Percentiles rank a stretch among this genome's conserved stretches.
phyloP scores from a whole-genome alignment of 2,797 vertebrate species.

The Brachyalestes nurse region DNA sequence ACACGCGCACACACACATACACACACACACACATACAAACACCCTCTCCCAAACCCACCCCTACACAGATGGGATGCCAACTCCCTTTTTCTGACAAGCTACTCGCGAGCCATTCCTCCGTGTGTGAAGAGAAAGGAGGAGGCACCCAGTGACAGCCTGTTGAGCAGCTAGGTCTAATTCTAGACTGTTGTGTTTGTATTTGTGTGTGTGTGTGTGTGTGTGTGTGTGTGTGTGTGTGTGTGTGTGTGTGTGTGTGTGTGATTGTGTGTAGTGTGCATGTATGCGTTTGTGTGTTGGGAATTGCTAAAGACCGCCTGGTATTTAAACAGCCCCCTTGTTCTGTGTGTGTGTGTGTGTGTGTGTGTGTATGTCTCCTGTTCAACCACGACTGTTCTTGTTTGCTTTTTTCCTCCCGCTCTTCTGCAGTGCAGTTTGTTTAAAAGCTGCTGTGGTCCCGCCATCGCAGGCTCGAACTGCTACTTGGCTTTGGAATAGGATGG shows the following conservation, averaged over 20 bases:
- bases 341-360: background rate
- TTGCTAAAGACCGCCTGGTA: conserved; percentile 31
- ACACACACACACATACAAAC: background rate
- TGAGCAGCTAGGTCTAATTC: conserved; percentile 27
- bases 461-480: conserved; percentile 32
- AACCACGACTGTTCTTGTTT: conserved; percentile 44
- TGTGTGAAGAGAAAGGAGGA: conserved; percentile 16
- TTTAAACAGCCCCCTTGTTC: conserved; percentile 41
- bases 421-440: conserved; percentile 36
- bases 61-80: conserved; percentile 52
- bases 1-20: background rate
- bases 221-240: background rate
- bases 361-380: conserved; percentile 33
- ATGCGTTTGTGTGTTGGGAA: background rate
- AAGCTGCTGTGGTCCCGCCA: conserved; percentile 44
- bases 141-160: conserved; percentile 38
- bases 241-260: conserved; percentile 14
- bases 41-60: background rate
- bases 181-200: conserved; percentile 33
- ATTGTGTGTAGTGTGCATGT: conserved; percentile 16
- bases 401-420: conserved; percentile 19
- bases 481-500: conserved; percentile 41
- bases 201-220: conserved; percentile 23
- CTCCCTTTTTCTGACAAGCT: conserved; percentile 45
- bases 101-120: conserved; percentile 7